Evolutionary conservation across 2,888 invertebrate genomes (phyloP).

Genomic region (Trachelus iudaicus): DNA sequence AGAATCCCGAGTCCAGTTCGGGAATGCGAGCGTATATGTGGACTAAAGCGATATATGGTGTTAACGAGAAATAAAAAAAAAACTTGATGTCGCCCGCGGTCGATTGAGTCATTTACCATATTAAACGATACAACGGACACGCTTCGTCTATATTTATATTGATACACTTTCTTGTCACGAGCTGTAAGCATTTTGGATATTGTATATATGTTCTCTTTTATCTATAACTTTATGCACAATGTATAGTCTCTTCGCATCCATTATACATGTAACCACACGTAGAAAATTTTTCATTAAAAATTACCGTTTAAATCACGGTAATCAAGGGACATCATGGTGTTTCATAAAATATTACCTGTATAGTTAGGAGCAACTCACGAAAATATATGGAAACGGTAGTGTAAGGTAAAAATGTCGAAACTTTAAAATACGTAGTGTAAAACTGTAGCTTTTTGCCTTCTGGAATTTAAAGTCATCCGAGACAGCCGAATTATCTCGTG

Average conservation of each 20-base stretch:
- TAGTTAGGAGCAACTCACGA: too few relatives aligned
- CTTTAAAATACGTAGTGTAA: too few relatives aligned
- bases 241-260: not conserved
- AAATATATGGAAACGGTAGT: too few relatives aligned
- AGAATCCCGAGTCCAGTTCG: conserved; percentile 48
- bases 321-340: too few relatives aligned
- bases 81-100: conserved; percentile 22
- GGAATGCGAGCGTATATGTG: conserved; percentile 34
- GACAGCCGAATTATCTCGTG: too few relatives aligned
- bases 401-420: too few relatives aligned
- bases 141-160: not conserved
- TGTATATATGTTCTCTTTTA: not conserved
- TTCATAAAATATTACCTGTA: too few relatives aligned
- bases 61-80: conserved; percentile 22
- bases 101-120: conserved; percentile 42
- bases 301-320: too few relatives aligned
- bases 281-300: too few relatives aligned
- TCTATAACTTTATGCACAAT: not conserved
- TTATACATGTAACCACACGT: not conserved
- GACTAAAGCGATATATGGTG: conserved; percentile 18
- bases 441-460: too few relatives aligned
- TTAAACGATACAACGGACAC: conserved; percentile 17
- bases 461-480: too few relatives aligned
- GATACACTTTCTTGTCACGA: not conserved
- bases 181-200: not conserved